phyloP scores from a whole-genome alignment of 2,797 vertebrate genomes.

The Acipenser ruthenus region DNA sequence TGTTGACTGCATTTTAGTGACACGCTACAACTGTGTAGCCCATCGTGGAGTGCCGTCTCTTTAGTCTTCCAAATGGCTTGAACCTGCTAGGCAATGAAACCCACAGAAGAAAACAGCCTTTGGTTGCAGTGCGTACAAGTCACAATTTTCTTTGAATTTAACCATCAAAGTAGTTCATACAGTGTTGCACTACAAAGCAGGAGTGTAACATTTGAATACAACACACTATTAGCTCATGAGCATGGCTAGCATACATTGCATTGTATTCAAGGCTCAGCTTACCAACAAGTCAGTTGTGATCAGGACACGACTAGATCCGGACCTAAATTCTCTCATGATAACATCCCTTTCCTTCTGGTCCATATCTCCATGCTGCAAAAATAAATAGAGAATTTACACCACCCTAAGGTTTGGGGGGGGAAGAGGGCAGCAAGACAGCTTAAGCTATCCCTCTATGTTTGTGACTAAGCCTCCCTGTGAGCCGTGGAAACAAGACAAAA shows the following conservation, averaged over 20 bases:
- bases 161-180: no score
- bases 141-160: no score
- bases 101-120: slow-evolving; percentile 15
- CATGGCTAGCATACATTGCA: neutral
- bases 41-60: slow-evolving; percentile 58
- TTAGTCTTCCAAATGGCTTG: slow-evolving; percentile 53
- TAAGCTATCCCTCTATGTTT: slow-evolving; percentile 25
- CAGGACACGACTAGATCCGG: slow-evolving; percentile 90
- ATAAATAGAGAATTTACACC: neutral
- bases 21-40: slow-evolving; percentile 48
- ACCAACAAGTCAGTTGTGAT: slow-evolving; percentile 98
- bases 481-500: slow-evolving; percentile 11
- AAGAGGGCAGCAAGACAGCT: neutral
- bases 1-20: slow-evolving; percentile 58
- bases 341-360: slow-evolving; percentile 97
- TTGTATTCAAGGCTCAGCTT: slow-evolving; percentile 31
- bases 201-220: neutral
- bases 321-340: slow-evolving; percentile 96
- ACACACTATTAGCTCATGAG: neutral
- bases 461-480: slow-evolving; percentile 63
- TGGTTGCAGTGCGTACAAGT: slow-evolving; percentile 1
- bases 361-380: slow-evolving; percentile 89
- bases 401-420: neutral
- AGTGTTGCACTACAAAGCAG: no score
- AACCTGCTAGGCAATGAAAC: slow-evolving; percentile 43